Evolutionary conservation across 2,888 invertebrate species (phyloP).

Genomic region (Drosophila borealis): DNA sequence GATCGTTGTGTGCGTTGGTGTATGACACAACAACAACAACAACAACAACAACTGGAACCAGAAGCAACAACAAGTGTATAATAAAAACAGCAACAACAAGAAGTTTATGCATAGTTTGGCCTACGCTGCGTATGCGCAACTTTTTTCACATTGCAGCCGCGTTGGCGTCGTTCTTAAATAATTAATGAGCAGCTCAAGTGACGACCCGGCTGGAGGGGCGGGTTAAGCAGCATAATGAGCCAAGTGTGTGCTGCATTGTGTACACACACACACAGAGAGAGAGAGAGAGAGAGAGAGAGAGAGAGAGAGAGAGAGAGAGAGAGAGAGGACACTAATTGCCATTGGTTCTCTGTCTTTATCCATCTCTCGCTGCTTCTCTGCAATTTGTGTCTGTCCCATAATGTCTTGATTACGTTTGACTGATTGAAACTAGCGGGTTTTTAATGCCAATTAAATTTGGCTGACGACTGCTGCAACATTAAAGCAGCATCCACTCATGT

Average conservation of each 20-base stretch:
- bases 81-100: neutral
- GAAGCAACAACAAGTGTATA: constrained; percentile 9
- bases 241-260: constrained; percentile 35
- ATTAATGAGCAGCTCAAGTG: constrained; percentile 72
- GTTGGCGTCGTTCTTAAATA: constrained; percentile 67
- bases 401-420: constrained; percentile 70
- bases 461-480: constrained; percentile 7
- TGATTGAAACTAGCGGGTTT: constrained; percentile 64
- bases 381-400: constrained; percentile 44
- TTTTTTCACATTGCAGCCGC: constrained; percentile 58
- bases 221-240: constrained; percentile 69
- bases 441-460: constrained; percentile 38
- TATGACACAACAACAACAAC: constrained; percentile 34
- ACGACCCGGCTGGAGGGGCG: neutral
- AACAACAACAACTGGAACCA: constrained; percentile 3
- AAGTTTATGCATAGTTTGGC: constrained; percentile 42
- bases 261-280: constrained; percentile 9
- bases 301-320: too few species aligned
- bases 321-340: constrained; percentile 47
- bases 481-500: constrained; percentile 4
- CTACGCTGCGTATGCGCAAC: constrained; percentile 67
- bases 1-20: constrained; percentile 67
- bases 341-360: constrained; percentile 7
- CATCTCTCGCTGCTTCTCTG: neutral
- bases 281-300: too few species aligned